phyloP scores from a whole-genome alignment of 2,888 invertebrate species.

The Ceratothoa steindachneri region DNA sequence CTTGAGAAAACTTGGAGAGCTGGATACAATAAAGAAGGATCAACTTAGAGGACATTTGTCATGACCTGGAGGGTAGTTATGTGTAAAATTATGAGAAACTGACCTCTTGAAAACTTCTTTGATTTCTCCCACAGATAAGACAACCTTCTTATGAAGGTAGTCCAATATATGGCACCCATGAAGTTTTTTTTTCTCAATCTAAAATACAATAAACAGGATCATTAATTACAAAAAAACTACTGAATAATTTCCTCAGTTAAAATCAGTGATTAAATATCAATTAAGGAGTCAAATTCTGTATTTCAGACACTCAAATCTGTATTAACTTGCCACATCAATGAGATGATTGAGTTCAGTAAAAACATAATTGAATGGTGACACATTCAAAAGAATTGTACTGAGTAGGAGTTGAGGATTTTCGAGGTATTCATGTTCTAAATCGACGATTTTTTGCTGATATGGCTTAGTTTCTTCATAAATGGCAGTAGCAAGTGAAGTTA shows the following conservation, averaged over 20 bases:
- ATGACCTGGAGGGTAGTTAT: too few species aligned
- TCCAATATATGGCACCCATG: not conserved
- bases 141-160: not conserved
- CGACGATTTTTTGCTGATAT: not conserved
- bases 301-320: too few species aligned
- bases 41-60: too few species aligned
- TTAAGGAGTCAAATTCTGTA: too few species aligned
- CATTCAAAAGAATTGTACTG: not conserved
- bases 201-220: not conserved
- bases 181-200: not conserved
- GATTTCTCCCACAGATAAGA: not conserved
- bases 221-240: too few species aligned
- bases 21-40: too few species aligned
- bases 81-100: too few species aligned
- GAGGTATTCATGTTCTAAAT: not conserved
- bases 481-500: not conserved
- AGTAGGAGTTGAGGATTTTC: not conserved
- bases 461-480: not conserved
- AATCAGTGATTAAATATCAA: too few species aligned
- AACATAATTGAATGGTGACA: not conserved
- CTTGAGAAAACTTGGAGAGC: too few species aligned
- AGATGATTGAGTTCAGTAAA: not conserved
- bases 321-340: not conserved
- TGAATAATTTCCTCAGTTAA: too few species aligned
- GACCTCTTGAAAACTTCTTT: not conserved